phyloP scores from a whole-genome alignment of 2,113 vertebrate genomes.

The Amphilophus citrinellus region DNA sequence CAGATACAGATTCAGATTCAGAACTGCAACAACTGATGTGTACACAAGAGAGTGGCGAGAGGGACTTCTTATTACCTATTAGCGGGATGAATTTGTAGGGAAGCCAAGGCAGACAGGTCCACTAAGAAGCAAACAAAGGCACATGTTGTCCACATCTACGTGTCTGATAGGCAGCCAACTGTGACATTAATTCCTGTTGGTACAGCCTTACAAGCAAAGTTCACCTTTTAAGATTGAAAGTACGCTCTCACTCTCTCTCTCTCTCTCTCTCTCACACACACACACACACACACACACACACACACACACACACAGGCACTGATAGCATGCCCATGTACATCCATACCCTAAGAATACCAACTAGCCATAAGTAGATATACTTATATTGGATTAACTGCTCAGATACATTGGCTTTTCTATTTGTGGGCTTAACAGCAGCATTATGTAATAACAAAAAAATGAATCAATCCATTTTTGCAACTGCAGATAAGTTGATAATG shows the following conservation, averaged over 20 bases:
- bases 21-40: background rate
- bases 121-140: conserved; percentile 7
- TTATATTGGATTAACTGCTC: background rate
- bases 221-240: conserved; percentile 12
- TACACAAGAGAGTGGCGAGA: background rate
- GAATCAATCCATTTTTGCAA: background rate
- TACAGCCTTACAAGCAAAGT: background rate
- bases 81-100: background rate
- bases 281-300: no score
- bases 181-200: conserved; percentile 6
- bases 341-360: background rate
- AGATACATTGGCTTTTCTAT: background rate
- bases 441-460: background rate
- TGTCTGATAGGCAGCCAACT: background rate
- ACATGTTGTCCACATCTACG: background rate
- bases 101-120: background rate
- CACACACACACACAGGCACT: background rate
- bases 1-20: no score
- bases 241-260: background rate
- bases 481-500: background rate
- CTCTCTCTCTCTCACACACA: no score
- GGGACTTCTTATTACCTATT: background rate
- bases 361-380: background rate
- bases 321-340: background rate
- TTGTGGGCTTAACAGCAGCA: background rate